phyloP scores from a whole-genome alignment of 2,888 invertebrate genomes.

The Epinotia nisella region DNA sequence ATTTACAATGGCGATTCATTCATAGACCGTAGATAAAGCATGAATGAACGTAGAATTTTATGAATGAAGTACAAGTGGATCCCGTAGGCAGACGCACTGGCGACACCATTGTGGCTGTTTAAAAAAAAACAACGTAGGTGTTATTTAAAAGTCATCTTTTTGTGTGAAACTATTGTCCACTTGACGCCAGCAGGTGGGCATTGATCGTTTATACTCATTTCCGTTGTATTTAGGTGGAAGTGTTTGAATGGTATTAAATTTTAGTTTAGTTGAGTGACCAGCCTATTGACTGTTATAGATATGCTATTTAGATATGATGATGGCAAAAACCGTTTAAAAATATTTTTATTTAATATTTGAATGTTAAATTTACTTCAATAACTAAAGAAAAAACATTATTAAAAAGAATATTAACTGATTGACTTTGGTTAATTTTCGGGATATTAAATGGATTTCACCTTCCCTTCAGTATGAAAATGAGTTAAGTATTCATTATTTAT shows the following conservation, averaged over 20 bases:
- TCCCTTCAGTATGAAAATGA: no score
- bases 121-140: conserved; percentile 33
- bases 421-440: no score
- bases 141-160: conserved; percentile 63
- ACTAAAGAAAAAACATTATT: no score
- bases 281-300: conserved; percentile 13
- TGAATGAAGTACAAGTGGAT: conserved; percentile 68
- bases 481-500: no score
- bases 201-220: conserved; percentile 76
- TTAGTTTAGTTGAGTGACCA: conserved; percentile 22
- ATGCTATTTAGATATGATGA: not conserved
- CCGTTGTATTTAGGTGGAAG: conserved; percentile 60
- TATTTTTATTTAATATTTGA: not conserved
- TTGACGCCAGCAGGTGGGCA: conserved; percentile 69
- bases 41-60: conserved; percentile 69
- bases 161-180: conserved; percentile 56
- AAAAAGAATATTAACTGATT: no score
- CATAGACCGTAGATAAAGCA: conserved; percentile 65
- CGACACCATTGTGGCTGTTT: conserved; percentile 62
- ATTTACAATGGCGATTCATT: conserved; percentile 59
- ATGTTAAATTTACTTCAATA: not conserved
- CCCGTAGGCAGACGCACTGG: conserved; percentile 68
- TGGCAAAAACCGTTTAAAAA: not conserved
- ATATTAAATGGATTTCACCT: no score
- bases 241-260: conserved; percentile 32